A percentile compares a stretch with the other conserved stretches of the same genome.
These are phyloP conservation scores for Drosophila infuscata DNA, from an alignment of 2,888 invertebrate genomes.

Conservation along the genomic window DNA sequence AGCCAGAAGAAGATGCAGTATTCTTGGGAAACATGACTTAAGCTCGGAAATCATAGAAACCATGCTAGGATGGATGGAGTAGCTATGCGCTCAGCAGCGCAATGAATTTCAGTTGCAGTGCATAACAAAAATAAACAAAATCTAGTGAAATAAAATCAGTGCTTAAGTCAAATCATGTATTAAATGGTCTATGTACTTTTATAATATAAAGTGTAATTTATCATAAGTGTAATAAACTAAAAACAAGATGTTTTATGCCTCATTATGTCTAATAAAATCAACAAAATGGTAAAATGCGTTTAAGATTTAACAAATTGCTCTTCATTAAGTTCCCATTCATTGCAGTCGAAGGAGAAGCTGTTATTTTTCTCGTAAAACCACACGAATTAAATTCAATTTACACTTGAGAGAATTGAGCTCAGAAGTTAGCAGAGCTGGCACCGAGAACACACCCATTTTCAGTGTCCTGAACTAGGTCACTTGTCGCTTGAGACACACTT, in stretches of 20 bases:
- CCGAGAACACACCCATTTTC: conserved; percentile 9
- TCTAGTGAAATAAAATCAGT: neutral
- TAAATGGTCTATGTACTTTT: neutral
- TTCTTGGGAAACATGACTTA: neutral
- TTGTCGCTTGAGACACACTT: conserved; percentile 60
- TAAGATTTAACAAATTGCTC: conserved; percentile 23
- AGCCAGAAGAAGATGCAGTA: neutral
- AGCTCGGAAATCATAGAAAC: neutral
- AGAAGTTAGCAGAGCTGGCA: conserved; percentile 10
- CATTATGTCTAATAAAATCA: conserved; percentile 1
- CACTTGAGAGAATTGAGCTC: conserved; percentile 47
- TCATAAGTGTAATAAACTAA: neutral
- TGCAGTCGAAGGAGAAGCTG: conserved; percentile 2
- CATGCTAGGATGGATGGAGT: neutral
- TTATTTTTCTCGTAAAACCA: conserved; percentile 26
- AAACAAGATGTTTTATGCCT: neutral
- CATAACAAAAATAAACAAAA: neutral
- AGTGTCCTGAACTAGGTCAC: conserved; percentile 34
- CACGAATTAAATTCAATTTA: conserved; percentile 47
- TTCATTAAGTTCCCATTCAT: conserved; percentile 35
- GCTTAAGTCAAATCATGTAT: neutral
- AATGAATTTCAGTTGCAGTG: neutral
- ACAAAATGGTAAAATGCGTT: neutral
- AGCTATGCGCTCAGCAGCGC: neutral
- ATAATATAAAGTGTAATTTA: neutral